These are phyloP conservation scores for Microcebus jonahi DNA, from an alignment of 2,113 vertebrate species.

Conservation along the genomic window DNA sequence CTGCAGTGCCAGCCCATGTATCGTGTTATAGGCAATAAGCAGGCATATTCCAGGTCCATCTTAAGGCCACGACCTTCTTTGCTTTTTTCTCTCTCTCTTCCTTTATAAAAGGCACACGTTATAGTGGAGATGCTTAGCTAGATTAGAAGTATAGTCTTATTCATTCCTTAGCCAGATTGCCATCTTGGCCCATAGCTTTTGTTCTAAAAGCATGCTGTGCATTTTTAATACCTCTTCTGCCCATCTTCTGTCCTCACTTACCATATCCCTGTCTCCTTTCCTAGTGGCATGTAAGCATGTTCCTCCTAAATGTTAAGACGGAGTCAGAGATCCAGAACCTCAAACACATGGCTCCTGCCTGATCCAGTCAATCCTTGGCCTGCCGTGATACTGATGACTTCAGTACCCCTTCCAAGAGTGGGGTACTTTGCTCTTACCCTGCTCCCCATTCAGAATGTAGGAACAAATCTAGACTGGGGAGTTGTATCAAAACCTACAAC, in stretches of 20 bases:
- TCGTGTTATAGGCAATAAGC: background rate
- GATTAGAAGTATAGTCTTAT: background rate
- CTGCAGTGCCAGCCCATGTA: background rate
- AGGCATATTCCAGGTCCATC: background rate
- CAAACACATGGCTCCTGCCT: background rate
- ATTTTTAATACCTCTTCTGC: background rate
- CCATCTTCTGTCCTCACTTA: background rate
- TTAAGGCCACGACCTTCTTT: background rate
- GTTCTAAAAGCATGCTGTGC: background rate
- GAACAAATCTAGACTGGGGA: background rate
- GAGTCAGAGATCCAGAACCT: background rate
- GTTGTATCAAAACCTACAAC: conserved; percentile 8
- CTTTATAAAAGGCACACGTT: conserved; percentile 63
- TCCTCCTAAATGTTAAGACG: background rate
- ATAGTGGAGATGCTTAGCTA: background rate
- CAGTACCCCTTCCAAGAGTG: background rate
- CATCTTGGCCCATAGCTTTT: conserved; percentile 19
- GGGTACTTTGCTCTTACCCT: background rate
- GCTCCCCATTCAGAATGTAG: background rate
- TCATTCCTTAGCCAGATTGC: conserved; percentile 28
- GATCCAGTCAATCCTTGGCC: background rate
- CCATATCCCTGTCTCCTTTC: background rate
- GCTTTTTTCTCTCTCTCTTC: background rate
- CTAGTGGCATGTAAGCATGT: background rate
- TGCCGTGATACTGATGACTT: background rate